A percentile compares a stretch with the other conserved stretches of the same genome.
Evolutionary conservation across 2,888 invertebrate genomes (phyloP).

Genomic region (Morinoia aosen): DNA sequence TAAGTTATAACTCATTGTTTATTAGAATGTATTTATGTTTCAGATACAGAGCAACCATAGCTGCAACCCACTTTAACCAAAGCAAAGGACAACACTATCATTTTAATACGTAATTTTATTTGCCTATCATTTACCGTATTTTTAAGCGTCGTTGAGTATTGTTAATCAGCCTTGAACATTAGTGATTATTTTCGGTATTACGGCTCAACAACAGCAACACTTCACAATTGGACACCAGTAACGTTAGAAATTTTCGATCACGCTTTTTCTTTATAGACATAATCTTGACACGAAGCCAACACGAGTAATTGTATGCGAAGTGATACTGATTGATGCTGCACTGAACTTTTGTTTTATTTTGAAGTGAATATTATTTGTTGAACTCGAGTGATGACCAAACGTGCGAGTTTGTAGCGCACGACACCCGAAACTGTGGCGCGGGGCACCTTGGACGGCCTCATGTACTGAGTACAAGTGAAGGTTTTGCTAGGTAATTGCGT

Average conservation of each 20-base stretch:
- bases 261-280: neutral
- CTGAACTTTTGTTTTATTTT: neutral
- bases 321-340: neutral
- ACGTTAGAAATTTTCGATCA: neutral
- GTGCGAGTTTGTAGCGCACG: neutral
- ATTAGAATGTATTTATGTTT: neutral
- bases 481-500: neutral
- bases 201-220: neutral
- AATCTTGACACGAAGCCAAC: neutral
- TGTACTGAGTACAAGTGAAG: neutral
- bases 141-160: neutral
- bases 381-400: neutral
- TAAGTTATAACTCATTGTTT: neutral
- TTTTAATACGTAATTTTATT: neutral
- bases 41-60: conserved; percentile 2
- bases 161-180: neutral
- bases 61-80: neutral
- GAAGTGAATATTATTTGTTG: neutral
- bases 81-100: neutral
- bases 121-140: neutral
- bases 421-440: neutral
- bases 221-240: neutral
- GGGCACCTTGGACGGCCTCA: neutral
- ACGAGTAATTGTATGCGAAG: neutral
- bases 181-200: too few species aligned